Evolutionary conservation across 2,113 vertebrate genomes (phyloP).

Genomic region (Oryzias celebensis): DNA sequence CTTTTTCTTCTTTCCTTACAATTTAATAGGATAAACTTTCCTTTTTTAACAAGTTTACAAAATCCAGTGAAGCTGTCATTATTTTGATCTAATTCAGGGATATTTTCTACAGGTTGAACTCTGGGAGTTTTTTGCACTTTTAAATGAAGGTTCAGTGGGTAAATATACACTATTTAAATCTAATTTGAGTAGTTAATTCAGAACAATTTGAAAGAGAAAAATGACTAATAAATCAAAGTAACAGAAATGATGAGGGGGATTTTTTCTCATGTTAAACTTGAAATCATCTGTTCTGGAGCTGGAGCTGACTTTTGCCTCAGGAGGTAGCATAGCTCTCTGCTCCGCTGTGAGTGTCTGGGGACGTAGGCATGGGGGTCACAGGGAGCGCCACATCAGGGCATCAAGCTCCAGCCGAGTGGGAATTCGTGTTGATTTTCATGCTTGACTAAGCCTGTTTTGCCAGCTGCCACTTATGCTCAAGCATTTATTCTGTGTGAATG

Average conservation of each 20-base stretch:
- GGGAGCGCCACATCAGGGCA: constrained; percentile 50
- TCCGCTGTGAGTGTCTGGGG: constrained; percentile 45
- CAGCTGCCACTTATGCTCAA: constrained; percentile 73
- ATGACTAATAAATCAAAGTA: not conserved
- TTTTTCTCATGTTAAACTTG: not conserved
- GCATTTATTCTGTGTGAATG: constrained; percentile 56
- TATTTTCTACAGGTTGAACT: too few species aligned
- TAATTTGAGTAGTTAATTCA: too few species aligned
- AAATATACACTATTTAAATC: too few species aligned
- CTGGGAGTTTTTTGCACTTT: too few species aligned
- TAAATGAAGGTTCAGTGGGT: too few species aligned
- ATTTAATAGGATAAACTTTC: too few species aligned
- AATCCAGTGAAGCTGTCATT: too few species aligned
- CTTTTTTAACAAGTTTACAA: too few species aligned
- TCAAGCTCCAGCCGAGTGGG: constrained; percentile 61
- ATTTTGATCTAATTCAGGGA: too few species aligned
- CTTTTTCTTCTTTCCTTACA: too few species aligned
- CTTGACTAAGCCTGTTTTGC: constrained; percentile 68
- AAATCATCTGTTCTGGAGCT: constrained; percentile 40
- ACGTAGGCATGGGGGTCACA: constrained; percentile 44
- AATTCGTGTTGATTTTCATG: constrained; percentile 71
- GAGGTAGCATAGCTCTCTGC: constrained; percentile 33
- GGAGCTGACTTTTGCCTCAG: constrained; percentile 39
- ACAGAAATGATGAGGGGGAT: not conserved
- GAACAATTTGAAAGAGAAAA: not conserved